phyloP scores from a whole-genome alignment of 2,888 invertebrate species.

The Glaucopsyche alexis region DNA sequence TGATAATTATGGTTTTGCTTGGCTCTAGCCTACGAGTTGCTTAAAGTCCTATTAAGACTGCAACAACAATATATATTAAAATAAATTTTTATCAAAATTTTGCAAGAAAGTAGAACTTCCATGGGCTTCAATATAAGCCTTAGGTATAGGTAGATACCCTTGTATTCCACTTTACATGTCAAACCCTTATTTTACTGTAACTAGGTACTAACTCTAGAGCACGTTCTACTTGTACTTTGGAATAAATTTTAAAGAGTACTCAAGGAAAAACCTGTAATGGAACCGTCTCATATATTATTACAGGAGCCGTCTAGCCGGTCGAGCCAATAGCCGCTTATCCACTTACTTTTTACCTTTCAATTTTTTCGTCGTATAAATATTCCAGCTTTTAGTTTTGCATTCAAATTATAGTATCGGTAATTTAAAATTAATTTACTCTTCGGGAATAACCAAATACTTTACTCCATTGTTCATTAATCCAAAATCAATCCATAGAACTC shows the following conservation, averaged over 20 bases:
- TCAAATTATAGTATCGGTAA: not conserved
- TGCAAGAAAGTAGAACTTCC: too few species aligned
- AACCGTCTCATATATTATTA: slow-evolving; percentile 23
- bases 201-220: not conserved
- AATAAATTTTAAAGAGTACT: slow-evolving; percentile 20
- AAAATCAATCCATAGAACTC: too few species aligned
- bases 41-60: too few species aligned
- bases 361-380: slow-evolving; percentile 3
- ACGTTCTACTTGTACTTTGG: slow-evolving; percentile 4
- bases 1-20: too few species aligned
- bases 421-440: not conserved
- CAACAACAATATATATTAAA: too few species aligned
- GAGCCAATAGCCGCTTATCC: slow-evolving; percentile 9
- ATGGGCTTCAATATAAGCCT: too few species aligned
- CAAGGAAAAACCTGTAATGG: slow-evolving; percentile 24
- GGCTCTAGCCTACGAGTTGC: too few species aligned
- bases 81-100: too few species aligned
- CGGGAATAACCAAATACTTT: too few species aligned
- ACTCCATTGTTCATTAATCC: too few species aligned
- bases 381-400: not conserved
- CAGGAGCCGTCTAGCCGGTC: slow-evolving; percentile 10
- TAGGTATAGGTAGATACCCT: not conserved
- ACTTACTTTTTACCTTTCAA: not conserved
- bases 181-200: not conserved
- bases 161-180: not conserved